Conservation (phyloP, 2,113 vertebrate genomes). For the Pollimyrus isidori region DNA sequence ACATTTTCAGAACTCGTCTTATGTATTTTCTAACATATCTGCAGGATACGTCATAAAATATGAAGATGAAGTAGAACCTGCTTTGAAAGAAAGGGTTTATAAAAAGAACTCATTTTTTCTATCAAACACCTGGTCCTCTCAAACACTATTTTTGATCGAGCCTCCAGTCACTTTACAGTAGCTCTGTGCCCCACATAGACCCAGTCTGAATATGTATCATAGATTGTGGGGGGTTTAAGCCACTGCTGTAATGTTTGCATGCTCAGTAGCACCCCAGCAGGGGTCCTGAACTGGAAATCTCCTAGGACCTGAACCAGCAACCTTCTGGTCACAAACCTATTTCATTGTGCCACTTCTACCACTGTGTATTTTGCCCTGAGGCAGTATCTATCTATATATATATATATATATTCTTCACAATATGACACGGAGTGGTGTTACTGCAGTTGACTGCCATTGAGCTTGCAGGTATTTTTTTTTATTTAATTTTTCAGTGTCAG, state of each 20-base stretch:
- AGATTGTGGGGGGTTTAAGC: background rate
- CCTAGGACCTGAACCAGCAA: background rate
- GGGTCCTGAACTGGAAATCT: background rate
- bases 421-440: conserved; percentile 1
- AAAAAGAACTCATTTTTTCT: background rate
- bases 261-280: background rate
- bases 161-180: background rate
- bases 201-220: background rate
- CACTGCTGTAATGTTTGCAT: background rate
- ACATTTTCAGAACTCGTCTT: background rate
- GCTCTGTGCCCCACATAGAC: background rate
- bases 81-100: background rate
- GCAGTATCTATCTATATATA: background rate
- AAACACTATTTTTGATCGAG: background rate
- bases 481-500: background rate
- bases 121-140: background rate
- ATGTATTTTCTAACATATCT: background rate
- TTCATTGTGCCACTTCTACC: background rate
- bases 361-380: background rate
- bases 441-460: background rate
- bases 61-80: background rate
- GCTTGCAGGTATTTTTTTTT: background rate
- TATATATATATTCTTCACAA: background rate
- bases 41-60: background rate
- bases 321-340: background rate